phyloP scores from a whole-genome alignment of 2,113 vertebrate genomes.

The Pelobates fuscus region DNA sequence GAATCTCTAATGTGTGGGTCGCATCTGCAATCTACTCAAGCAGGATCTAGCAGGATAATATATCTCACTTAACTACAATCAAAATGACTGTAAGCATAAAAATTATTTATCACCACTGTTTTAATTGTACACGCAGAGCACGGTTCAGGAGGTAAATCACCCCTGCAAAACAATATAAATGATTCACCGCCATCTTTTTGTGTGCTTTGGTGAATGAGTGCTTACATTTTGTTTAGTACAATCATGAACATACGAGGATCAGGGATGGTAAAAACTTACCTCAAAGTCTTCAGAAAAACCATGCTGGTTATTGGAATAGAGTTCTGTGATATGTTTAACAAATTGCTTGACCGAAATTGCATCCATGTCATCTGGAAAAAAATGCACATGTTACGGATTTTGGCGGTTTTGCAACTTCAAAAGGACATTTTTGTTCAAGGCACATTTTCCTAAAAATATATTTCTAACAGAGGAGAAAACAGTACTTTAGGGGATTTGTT shows the following conservation, averaged over 20 bases:
- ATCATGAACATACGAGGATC: too few relatives aligned
- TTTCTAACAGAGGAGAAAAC: too few relatives aligned
- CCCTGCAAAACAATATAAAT: background rate
- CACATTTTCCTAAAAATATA: too few relatives aligned
- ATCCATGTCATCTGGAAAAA: conserved; percentile 87
- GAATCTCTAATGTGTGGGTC: conserved; percentile 22
- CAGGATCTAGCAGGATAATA: conserved; percentile 4
- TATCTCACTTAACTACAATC: conserved; percentile 31
- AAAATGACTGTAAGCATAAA: conserved; percentile 23
- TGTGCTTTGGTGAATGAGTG: too few relatives aligned
- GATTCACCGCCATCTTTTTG: too few relatives aligned
- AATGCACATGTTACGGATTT: background rate
- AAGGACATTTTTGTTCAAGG: background rate
- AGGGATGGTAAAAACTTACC: conserved; percentile 69
- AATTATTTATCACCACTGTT: conserved; percentile 11
- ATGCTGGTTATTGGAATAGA: conserved; percentile 87
- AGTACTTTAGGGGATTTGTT: too few relatives aligned
- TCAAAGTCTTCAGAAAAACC: conserved; percentile 93
- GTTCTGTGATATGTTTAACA: conserved; percentile 85
- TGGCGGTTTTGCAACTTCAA: too few relatives aligned
- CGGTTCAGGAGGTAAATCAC: conserved; percentile 14
- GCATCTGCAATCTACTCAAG: conserved; percentile 17
- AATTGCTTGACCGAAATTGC: conserved; percentile 90
- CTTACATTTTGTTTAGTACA: too few relatives aligned
- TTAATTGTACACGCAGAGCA: background rate